Evolutionary conservation across 2,797 vertebrate species (phyloP), one percentile per base, ranked within the genome.

Genomic region (Gouania willdenowi): DNA sequence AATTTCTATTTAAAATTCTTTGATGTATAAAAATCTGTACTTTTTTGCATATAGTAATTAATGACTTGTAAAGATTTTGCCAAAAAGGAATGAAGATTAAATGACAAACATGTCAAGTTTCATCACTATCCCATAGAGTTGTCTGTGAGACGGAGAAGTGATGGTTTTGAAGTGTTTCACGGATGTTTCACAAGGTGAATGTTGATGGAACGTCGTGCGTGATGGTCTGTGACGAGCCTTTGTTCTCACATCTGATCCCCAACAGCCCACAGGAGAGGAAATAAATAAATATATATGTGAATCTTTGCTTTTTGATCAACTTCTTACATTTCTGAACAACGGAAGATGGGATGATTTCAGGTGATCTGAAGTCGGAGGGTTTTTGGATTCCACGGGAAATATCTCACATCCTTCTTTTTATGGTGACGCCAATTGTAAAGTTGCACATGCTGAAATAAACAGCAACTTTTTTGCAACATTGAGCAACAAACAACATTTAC

Each of bases 221-320:
- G n/a, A n/a, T n/a, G n/a, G n/a, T n/a, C n/a, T n/a, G n/a, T n/a
- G 70, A 76, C 74, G 41, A 61, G 66, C 55, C 71, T 81, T 84
- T 82, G 68, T 75, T 82, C 76, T 72, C 44, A 64, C 55, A 62
- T 81, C 62, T 74, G 71, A 77, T 76, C 55, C 59, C 39, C 40
- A 64, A 52, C 48, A 66, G 50, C 66, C 72, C 71, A 59, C 49
- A 31, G 71, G 71, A 51, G 51, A n/a, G n/a, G n/a, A n/a, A n/a
- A n/a, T n/a, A n/a, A n/a, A n/a, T n/a, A n/a, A n/a, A n/a, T n/a
- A n/a, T n/a, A n/a, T n/a, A n/a, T n/a, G n/a, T n/a, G 38, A 69
- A 54, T 28, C 45, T 50, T 56, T 50, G 71, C 51, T 63, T 59
- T 81, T 76, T 73, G 71, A 84, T 81, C 79, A 65, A 36, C 66